Base-by-base conservation (phyloP, 2,113 vertebrate genomes). In the Tachycineta bicolor region DNA sequence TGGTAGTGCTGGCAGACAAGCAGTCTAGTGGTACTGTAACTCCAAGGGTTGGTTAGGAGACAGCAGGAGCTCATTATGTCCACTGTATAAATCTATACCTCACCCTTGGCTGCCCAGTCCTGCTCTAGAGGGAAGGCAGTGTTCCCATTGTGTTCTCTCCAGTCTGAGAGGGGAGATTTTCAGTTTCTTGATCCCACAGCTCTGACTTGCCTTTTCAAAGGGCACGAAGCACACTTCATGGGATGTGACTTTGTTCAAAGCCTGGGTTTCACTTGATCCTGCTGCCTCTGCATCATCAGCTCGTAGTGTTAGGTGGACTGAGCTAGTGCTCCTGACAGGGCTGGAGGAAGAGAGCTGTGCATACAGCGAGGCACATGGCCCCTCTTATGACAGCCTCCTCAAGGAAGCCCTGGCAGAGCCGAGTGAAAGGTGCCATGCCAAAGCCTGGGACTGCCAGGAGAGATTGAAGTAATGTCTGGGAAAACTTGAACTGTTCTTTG, bases 81-180 rank as follows among this genome's bases (percentile, higher is more conserved):
- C 59, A 7, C 37, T 23, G 52, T 20, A 16, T 16, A 44, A 46
- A 59, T 44, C 60, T 46, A 0, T 20, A 11, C 15, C 6, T 39
- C 75, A 43, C 26, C 58, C 16, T 76, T 85, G 1, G 0, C 47
- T 0, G 0, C 62, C 82, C 2, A 4, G 0, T 68, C 37, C 80
- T 78, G 31, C 50, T 77, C 16, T 34, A 14, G 83, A 28, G 28
- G 44, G 59, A 67, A n/a, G 41, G 23, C 1, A 22, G 22, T 10
- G 24, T 59, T 63, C 18, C 47, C 39, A 55, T 49, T 11, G 1
- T 75, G 60, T 29, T 74, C 67, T 71, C 71, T 44, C 26, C 60
- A 37, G 23, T 58, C 31, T 56, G 34, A 55, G 10, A 15, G 33
- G 17, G 12, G 1, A 81, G 14, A 25, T 39, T 65, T 24, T 39